phyloP scores from a whole-genome alignment of 2,888 invertebrate genomes.

The Spodoptera exigua region DNA sequence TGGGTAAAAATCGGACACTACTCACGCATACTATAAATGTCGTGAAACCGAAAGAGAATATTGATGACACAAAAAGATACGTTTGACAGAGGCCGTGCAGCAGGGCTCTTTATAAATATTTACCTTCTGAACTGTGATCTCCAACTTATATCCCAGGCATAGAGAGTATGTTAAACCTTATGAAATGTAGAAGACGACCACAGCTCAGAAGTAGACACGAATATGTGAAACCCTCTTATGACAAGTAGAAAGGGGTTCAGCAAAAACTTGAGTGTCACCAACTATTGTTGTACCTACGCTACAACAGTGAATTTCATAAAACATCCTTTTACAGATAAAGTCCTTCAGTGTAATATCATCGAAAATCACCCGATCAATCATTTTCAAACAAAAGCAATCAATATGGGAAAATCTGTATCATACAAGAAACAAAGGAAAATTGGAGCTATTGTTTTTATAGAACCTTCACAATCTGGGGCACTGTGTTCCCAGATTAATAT shows the following conservation, averaged over 20 bases:
- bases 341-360: neutral
- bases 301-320: neutral
- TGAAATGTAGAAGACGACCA: too few species aligned
- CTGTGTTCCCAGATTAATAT: slow-evolving; percentile 33
- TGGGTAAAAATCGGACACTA: too few species aligned
- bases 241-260: neutral
- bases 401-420: slow-evolving; percentile 52
- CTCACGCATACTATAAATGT: too few species aligned
- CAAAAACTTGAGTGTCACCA: neutral
- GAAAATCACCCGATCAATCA: slow-evolving; percentile 49
- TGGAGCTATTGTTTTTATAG: slow-evolving; percentile 47
- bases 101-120: too few species aligned
- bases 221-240: too few species aligned
- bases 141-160: too few species aligned
- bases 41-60: too few species aligned
- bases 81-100: too few species aligned
- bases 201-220: too few species aligned
- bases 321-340: neutral
- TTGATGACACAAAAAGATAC: too few species aligned
- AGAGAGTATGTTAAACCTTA: too few species aligned
- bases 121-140: too few species aligned
- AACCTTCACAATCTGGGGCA: slow-evolving; percentile 42
- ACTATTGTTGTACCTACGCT: neutral
- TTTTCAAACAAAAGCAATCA: slow-evolving; percentile 43
- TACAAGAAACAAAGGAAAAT: slow-evolving; percentile 42